Evolutionary conservation across 2,888 invertebrate species (phyloP), one percentile per base, ranked within the genome.

Genomic region (Cordilura impudica): DNA sequence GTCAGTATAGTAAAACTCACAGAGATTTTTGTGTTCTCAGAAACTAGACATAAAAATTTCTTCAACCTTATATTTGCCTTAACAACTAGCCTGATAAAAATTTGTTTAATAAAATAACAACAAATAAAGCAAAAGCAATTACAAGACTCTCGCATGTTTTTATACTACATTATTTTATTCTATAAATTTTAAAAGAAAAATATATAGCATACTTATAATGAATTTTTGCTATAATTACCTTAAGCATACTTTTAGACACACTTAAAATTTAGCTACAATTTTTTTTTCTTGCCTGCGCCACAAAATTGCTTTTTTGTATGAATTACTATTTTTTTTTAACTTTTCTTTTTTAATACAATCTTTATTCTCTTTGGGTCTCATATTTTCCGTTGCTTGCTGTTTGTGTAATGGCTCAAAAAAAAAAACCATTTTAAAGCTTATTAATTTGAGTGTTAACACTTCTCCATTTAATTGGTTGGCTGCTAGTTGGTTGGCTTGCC

Each of bases 381-480:
- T n/a, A n/a, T n/a, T 12, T 39, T 39, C 1, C 35, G 5, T n/a
- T 14, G 12, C 4, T 39, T 39, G 2, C 26, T 26, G n/a, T n/a
- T 6, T n/a, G n/a, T n/a, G n/a, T 39, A 39, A 39, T 39, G n/a
- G 10, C 8, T 26, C 6, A 18, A 45, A 10, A n/a, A 21, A 19
- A n/a, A 56, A 14, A 47, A 23, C 23, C 6, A 39, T 43, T 66
- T 53, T 53, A 31, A 23, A 56, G 6, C 31, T 16, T 58, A 14
- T 58, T 47, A 45, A 54, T n/a, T 21, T 8, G 29, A 12, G 6
- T 43, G 19, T 54, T 54, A 67, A 45, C 29, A 54, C 18, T 45
- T 45, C 23, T n/a, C 18, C 53, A 66, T 43, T 43, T 19, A 66
- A 66, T 53, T 66, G 39, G 4, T 19, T 26, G 19, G 53, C 5